These are phyloP conservation scores for Oryzias melastigma DNA, from an alignment of 2,113 vertebrate species.

Conservation along the genomic window DNA sequence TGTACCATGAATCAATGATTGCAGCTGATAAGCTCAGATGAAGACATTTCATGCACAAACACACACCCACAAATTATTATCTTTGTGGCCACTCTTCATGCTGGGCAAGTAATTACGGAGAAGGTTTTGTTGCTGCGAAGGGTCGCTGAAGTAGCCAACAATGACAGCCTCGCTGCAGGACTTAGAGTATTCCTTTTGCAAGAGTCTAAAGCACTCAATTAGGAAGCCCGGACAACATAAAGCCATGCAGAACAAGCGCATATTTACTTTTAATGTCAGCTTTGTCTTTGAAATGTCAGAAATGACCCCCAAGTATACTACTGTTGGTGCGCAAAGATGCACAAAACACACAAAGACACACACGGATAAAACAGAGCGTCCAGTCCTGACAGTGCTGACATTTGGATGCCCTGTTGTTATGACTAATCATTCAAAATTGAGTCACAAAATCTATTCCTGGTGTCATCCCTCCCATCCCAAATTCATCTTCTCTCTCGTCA, in stretches of 20 bases:
- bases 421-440: conserved; percentile 70
- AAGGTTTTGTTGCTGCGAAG: conserved; percentile 19
- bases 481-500: conserved; percentile 4
- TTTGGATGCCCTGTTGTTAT: conserved; percentile 62
- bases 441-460: conserved; percentile 67
- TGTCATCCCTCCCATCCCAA: conserved; percentile 44
- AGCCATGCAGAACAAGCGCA: not conserved
- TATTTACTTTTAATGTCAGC: not conserved
- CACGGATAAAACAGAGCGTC: conserved; percentile 28
- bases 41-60: conserved; percentile 19
- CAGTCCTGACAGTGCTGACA: conserved; percentile 56
- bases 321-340: conserved; percentile 42
- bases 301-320: conserved; percentile 29
- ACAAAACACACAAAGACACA: conserved; percentile 14
- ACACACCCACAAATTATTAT: conserved; percentile 4
- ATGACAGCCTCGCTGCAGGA: conserved; percentile 1
- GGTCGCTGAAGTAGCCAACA: conserved; percentile 4
- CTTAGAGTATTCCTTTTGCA: not conserved
- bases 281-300: conserved; percentile 27
- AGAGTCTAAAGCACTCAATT: not conserved
- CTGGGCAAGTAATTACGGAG: conserved; percentile 13
- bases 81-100: not conserved
- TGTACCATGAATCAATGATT: conserved; percentile 49
- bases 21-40: conserved; percentile 37
- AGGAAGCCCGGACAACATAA: not conserved